Conservation (phyloP, 2,888 invertebrate species). For the Herminia tarsipennalis region DNA sequence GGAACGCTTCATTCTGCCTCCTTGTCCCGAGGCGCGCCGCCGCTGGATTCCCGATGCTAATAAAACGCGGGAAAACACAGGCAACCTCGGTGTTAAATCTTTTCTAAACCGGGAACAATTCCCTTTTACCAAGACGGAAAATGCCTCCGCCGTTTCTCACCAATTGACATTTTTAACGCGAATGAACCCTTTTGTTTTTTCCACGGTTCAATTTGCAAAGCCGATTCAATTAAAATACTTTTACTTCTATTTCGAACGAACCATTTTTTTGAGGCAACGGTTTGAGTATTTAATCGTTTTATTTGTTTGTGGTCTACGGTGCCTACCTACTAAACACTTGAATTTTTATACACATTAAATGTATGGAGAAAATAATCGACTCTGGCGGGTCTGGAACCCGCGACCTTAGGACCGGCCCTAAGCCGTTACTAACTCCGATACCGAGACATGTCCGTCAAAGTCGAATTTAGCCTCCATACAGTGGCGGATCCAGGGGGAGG, state of each 20-base stretch:
- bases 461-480: too few relatives aligned
- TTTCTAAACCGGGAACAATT: constrained; percentile 43
- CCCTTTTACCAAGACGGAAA: constrained; percentile 37
- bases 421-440: too few relatives aligned
- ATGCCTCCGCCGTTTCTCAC: constrained; percentile 35
- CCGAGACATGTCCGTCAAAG: too few relatives aligned
- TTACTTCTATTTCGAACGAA: constrained; percentile 4
- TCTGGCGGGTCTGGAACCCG: too few relatives aligned
- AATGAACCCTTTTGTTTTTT: constrained; percentile 27
- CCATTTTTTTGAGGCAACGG: background rate
- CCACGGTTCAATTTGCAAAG: constrained; percentile 22
- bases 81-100: constrained; percentile 50
- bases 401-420: too few relatives aligned
- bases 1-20: constrained; percentile 18
- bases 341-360: too few relatives aligned
- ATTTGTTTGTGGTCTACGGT: too few relatives aligned
- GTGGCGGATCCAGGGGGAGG: too few relatives aligned
- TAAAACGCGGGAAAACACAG: constrained; percentile 48
- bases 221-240: constrained; percentile 12
- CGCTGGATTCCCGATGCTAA: constrained; percentile 32
- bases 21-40: constrained; percentile 9
- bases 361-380: too few relatives aligned
- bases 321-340: too few relatives aligned
- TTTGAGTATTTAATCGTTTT: too few relatives aligned
- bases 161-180: constrained; percentile 33